Evolutionary conservation across 2,797 vertebrate species (phyloP).

Genomic region (Threskiornis aethiopicus): DNA sequence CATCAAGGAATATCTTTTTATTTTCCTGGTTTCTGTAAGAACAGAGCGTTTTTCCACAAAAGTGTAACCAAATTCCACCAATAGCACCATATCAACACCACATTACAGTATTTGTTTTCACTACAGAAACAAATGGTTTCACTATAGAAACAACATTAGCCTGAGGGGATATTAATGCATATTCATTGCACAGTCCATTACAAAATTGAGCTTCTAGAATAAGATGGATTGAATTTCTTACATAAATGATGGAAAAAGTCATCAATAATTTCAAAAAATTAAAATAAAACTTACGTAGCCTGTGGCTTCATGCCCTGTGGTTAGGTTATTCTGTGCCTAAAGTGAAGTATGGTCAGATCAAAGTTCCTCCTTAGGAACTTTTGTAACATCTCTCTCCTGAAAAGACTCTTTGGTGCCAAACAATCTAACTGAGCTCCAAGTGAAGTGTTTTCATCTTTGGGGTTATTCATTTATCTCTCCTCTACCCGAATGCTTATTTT

Average conservation of each 20-base stretch:
- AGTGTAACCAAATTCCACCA: background rate
- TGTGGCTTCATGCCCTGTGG: conserved; percentile 24
- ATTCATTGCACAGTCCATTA: background rate
- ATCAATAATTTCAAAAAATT: conserved; percentile 13
- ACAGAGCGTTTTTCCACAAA: background rate
- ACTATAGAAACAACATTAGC: background rate
- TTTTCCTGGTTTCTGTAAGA: background rate
- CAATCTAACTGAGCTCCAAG: background rate
- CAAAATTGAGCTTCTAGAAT: background rate
- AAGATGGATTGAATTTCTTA: conserved; percentile 13
- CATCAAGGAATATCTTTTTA: background rate
- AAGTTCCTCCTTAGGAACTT: background rate
- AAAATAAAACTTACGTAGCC: conserved; percentile 1
- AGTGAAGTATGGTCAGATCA: background rate
- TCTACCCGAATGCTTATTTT: background rate
- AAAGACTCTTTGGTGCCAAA: background rate
- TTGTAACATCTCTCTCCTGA: background rate
- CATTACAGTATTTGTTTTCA: background rate
- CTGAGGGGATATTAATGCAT: background rate
- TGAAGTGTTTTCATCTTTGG: background rate
- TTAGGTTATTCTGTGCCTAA: background rate
- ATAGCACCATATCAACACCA: background rate
- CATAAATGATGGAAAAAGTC: conserved; percentile 17
- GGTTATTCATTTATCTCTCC: background rate
- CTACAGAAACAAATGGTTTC: background rate